Conservation (phyloP, 2,113 vertebrate genomes). For the Psilopogon haemacephalus region DNA sequence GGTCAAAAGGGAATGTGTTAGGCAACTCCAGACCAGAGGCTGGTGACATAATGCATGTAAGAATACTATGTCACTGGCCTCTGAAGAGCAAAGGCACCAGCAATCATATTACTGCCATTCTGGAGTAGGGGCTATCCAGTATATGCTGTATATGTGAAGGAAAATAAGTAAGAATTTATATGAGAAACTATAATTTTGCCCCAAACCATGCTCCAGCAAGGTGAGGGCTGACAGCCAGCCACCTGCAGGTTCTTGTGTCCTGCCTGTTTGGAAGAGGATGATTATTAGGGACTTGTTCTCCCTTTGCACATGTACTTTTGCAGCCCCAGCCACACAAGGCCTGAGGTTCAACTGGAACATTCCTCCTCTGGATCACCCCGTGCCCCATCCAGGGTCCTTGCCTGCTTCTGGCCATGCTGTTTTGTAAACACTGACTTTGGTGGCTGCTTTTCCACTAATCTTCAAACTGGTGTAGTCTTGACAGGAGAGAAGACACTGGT, state of each 20-base stretch:
- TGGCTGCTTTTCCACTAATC: neutral
- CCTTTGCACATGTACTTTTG: neutral
- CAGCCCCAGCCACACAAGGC: neutral
- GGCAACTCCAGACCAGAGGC: neutral
- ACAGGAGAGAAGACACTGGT: neutral
- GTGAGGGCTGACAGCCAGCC: neutral
- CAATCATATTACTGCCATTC: neutral
- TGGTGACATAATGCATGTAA: too few species aligned
- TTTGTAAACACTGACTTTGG: neutral
- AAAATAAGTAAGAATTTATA: neutral
- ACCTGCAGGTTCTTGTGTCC: neutral
- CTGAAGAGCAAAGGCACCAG: neutral
- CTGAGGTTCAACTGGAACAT: neutral
- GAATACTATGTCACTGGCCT: neutral
- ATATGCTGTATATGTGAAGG: neutral
- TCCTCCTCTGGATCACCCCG: rapidly evolving
- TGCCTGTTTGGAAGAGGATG: neutral
- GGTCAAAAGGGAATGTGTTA: neutral
- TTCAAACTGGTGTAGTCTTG: neutral
- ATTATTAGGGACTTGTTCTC: neutral
- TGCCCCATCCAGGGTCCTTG: neutral
- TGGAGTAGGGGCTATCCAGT: neutral
- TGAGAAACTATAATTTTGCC: neutral
- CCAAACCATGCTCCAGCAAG: neutral
- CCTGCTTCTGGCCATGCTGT: neutral